phyloP scores from a whole-genome alignment of 2,888 invertebrate species.

The Zaprionus obscuricornis region DNA sequence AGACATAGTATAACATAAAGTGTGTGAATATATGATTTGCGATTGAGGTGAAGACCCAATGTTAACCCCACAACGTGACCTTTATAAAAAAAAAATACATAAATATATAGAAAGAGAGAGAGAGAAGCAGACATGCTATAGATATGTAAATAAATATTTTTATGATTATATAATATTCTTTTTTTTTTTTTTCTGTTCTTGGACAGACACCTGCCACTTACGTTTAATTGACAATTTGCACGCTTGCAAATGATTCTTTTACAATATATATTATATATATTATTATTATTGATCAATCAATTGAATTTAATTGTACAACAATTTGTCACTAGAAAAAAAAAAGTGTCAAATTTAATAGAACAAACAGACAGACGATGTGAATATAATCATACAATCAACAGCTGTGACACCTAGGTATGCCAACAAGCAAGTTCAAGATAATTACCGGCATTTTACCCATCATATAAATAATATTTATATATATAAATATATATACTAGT shows the following conservation, averaged over 20 bases:
- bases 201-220: constrained; percentile 49
- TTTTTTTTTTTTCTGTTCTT: constrained; percentile 5
- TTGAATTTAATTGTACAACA: constrained; percentile 66
- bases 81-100: constrained; percentile 25
- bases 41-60: constrained; percentile 44
- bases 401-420: constrained; percentile 15
- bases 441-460: constrained; percentile 35
- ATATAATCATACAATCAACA: constrained; percentile 22
- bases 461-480: not conserved
- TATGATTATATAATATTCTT: constrained; percentile 32
- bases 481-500: not conserved
- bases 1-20: constrained; percentile 14
- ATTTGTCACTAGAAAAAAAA: constrained; percentile 46
- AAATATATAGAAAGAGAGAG: no score
- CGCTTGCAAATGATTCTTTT: no score
- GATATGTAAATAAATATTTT: not conserved
- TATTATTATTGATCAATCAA: constrained; percentile 47
- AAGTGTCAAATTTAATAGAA: constrained; percentile 63
- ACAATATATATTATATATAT: no score
- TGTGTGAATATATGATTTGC: constrained; percentile 4
- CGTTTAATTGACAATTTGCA: constrained; percentile 61
- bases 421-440: constrained; percentile 31
- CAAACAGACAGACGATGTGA: constrained; percentile 29
- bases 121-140: no score
- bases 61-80: constrained; percentile 54